A percentile compares a stretch with the other conserved stretches of the same genome.
phyloP scores from a whole-genome alignment of 2,888 invertebrate genomes.

The Drosophila siamana region DNA sequence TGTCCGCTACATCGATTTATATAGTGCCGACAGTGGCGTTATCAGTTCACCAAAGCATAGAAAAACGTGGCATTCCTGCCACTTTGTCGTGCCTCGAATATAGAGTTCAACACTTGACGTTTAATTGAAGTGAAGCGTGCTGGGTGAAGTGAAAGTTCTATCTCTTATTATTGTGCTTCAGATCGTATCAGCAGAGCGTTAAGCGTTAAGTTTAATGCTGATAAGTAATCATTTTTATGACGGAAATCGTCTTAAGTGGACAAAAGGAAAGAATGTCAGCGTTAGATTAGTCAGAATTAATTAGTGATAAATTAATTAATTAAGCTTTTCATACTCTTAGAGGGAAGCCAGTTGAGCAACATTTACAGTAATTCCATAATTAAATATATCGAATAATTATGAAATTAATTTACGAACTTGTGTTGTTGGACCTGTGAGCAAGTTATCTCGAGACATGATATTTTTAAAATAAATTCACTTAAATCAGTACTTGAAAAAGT shows the following conservation, averaged over 20 bases:
- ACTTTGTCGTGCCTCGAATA: background rate
- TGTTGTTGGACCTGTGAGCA: background rate
- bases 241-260: background rate
- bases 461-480: background rate
- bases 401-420: background rate
- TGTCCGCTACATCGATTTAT: slow-evolving; percentile 1
- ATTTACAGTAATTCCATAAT: background rate
- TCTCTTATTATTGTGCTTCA: slow-evolving; percentile 6
- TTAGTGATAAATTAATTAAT: background rate
- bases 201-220: too few species aligned
- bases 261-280: background rate
- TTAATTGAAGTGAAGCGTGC: background rate
- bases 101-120: too few species aligned
- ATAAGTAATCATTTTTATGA: background rate
- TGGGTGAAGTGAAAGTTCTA: background rate
- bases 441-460: slow-evolving; percentile 6
- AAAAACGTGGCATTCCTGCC: background rate
- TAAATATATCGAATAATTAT: background rate
- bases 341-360: background rate
- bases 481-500: slow-evolving; percentile 5
- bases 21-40: slow-evolving; percentile 14
- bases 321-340: background rate
- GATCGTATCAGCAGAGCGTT: background rate
- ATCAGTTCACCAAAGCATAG: slow-evolving; percentile 2
- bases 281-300: too few species aligned